Evolutionary conservation across 2,797 vertebrate species (phyloP).

Genomic region (Phoebastria nigripes): DNA sequence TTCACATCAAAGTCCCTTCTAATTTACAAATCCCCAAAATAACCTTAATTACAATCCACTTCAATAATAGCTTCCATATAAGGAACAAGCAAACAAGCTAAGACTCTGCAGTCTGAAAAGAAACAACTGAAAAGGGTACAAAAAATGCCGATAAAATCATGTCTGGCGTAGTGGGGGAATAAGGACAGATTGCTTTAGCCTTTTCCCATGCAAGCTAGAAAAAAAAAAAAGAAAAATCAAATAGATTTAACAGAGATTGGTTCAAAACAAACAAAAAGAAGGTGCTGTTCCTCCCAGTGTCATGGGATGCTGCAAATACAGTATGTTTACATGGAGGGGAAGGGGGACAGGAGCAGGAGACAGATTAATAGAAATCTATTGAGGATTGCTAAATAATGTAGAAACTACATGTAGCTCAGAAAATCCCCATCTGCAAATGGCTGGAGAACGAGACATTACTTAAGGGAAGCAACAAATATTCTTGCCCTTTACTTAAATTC

Average conservation of each 20-base stretch:
- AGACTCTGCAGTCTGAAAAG: background rate
- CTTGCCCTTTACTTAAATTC: background rate
- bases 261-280: background rate
- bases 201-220: background rate
- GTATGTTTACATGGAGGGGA: background rate
- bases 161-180: background rate
- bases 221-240: background rate
- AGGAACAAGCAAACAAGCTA: background rate
- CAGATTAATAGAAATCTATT: background rate
- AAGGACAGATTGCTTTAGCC: background rate
- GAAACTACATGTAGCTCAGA: background rate
- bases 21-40: constrained; percentile 27
- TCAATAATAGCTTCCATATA: background rate
- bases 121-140: background rate
- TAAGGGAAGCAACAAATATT: background rate
- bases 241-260: background rate
- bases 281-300: background rate
- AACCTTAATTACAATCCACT: constrained; percentile 39
- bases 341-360: background rate
- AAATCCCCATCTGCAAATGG: background rate
- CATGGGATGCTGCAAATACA: background rate
- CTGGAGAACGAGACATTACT: background rate
- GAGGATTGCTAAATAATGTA: background rate
- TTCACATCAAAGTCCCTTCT: constrained; percentile 42
- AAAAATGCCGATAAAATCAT: background rate